These are phyloP conservation scores for Pedionomus torquatus DNA, from an alignment of 2,113 vertebrate genomes.

Conservation along the genomic window DNA sequence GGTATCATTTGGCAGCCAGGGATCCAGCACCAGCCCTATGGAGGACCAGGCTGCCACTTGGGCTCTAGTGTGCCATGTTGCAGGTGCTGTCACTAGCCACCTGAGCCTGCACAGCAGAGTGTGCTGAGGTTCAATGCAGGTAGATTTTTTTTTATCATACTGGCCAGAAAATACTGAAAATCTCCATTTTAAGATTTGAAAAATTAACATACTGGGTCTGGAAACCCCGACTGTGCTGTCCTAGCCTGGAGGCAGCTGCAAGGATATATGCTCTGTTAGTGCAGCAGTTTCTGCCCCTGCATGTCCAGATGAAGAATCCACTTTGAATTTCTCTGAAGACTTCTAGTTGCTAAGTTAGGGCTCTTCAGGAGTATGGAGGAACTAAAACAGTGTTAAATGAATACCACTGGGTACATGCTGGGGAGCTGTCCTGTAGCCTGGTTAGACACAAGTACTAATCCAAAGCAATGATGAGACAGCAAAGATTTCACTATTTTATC, in stretches of 20 bases:
- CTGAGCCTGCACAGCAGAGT: background rate
- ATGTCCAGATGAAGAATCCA: background rate
- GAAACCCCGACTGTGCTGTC: background rate
- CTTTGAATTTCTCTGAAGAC: background rate
- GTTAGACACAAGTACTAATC: background rate
- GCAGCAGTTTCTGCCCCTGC: background rate
- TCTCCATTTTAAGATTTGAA: background rate
- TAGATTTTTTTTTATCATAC: background rate
- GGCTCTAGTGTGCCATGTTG: background rate
- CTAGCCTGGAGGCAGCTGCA: background rate
- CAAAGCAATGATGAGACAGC: background rate
- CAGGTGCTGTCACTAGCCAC: background rate
- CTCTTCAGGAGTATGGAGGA: background rate
- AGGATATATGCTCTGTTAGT: background rate
- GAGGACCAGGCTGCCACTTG: background rate
- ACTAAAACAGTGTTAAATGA: background rate
- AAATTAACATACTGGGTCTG: background rate
- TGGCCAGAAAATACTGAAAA: background rate
- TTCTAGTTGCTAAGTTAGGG: background rate
- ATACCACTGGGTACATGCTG: fast-evolving
- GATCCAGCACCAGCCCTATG: too few relatives aligned
- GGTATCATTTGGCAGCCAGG: fast-evolving
- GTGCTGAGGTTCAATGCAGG: background rate
- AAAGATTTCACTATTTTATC: background rate
- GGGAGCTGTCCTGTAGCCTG: background rate